These are phyloP conservation scores for Pasiphila rectangulata DNA, from an alignment of 2,888 invertebrate species.

Conservation along the genomic window DNA sequence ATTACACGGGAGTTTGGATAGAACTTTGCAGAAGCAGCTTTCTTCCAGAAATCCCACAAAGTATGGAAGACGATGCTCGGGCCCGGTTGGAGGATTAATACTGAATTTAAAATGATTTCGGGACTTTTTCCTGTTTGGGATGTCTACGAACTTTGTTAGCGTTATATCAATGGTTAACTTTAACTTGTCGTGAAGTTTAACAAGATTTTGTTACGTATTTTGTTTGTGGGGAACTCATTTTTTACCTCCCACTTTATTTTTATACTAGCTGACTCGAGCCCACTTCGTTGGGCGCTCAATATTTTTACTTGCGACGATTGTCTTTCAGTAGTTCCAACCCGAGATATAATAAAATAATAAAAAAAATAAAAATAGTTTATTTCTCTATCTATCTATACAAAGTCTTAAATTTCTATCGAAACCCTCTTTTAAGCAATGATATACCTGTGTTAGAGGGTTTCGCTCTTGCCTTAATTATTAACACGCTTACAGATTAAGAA, in stretches of 20 bases:
- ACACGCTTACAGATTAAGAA: too few species aligned
- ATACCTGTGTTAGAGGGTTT: too few species aligned
- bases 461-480: too few species aligned
- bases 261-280: too few species aligned
- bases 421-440: too few species aligned
- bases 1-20: slow-evolving; percentile 75
- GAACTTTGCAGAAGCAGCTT: slow-evolving; percentile 73
- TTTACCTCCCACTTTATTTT: background rate
- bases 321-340: too few species aligned
- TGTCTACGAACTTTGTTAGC: slow-evolving; percentile 55
- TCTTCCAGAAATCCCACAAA: slow-evolving; percentile 74
- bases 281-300: too few species aligned
- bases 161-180: slow-evolving; percentile 56
- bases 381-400: too few species aligned
- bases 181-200: slow-evolving; percentile 43
- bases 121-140: slow-evolving; percentile 57
- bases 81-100: slow-evolving; percentile 71
- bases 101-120: slow-evolving; percentile 74
- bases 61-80: slow-evolving; percentile 69
- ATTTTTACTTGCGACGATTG: too few species aligned
- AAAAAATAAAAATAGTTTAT: too few species aligned
- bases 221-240: slow-evolving; percentile 4
- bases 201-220: slow-evolving; percentile 43
- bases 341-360: too few species aligned
- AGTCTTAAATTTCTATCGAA: too few species aligned